Conservation (phyloP, 2,888 invertebrate species). For the Gortyna flavago region DNA sequence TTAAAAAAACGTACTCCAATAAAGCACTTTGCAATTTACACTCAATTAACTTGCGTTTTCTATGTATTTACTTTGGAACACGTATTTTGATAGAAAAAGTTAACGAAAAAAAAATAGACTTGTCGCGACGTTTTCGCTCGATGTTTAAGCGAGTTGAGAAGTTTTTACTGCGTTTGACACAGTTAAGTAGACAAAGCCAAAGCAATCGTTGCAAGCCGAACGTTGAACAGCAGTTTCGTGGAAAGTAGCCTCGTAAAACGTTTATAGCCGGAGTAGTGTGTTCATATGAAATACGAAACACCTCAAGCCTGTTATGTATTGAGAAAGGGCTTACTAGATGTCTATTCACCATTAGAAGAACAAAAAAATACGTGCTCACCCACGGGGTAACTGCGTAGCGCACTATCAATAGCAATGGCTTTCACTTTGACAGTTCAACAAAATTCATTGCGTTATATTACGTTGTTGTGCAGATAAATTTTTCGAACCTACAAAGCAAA, state of each 20-base stretch:
- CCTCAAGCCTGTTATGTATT: conserved; percentile 67
- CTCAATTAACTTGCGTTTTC: conserved; percentile 56
- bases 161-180: conserved; percentile 69
- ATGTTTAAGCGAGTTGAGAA: conserved; percentile 65
- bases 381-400: background rate
- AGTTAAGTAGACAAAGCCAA: conserved; percentile 69
- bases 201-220: conserved; percentile 67
- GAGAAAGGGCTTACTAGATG: background rate
- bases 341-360: conserved; percentile 9
- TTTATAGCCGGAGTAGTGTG: conserved; percentile 71
- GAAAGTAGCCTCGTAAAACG: conserved; percentile 75
- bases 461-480: background rate
- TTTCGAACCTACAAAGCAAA: background rate
- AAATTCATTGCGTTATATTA: background rate
- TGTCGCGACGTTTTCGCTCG: conserved; percentile 47
- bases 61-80: conserved; percentile 53
- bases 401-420: background rate
- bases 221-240: conserved; percentile 70
- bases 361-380: background rate
- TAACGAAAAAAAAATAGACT: conserved; percentile 44
- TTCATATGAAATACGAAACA: conserved; percentile 70
- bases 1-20: conserved; percentile 42
- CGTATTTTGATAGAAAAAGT: conserved; percentile 57
- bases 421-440: background rate
- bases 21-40: conserved; percentile 48